Evolutionary conservation across 2,797 vertebrate genomes (phyloP), one percentile per base, ranked within the genome.

Genomic region (Melanotaenia pygmaea): DNA sequence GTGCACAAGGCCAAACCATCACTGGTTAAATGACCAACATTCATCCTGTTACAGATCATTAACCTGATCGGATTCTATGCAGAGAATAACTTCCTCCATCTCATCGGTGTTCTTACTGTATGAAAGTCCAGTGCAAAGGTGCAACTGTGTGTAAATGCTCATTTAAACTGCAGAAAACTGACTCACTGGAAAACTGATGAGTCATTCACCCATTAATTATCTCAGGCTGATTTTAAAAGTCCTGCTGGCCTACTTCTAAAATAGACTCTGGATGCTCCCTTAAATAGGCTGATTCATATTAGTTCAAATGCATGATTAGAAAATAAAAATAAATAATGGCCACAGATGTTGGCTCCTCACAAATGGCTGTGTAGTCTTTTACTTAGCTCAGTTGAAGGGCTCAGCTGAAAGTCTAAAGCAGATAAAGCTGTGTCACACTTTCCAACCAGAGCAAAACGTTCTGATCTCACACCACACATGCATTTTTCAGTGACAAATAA

Each of bases 211-310:
- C 69, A 32, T 75, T 75, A 57, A 65, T 77, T 51, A 69, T 72
- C 59, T 81, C 53, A 70, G 53, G 56, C 5, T 77, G 67, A 63
- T 67, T 71, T 53, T 43, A 58, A 77, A 71, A 43, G 34, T 64
- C 56, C 35, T 79, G 28, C 38, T 12, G 43, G 65, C 62, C 66
- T 67, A 32, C 38, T 80, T 76, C 30, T 34, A 74, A 63, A 70
- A 74, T 18, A 30, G 56, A 40, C 62, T 68, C 26, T 34, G 59
- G 43, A 43, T 34, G 28, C 58, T 59, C 18, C 50, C 38, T 71
- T 43, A 64, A 81, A 88, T 73, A 73, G 58, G 43, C 51, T 51
- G 59, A 34, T 43, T 77, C 58, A 59, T 85, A 79, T 74, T 74
- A 79, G 57, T 45, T 10, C 34, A 67, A 67, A 59, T 63, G 38